A percentile compares a stretch with the other conserved stretches of the same genome.
phyloP scores from a whole-genome alignment of 2,797 vertebrate species.

The Anniella stebbinsi region DNA sequence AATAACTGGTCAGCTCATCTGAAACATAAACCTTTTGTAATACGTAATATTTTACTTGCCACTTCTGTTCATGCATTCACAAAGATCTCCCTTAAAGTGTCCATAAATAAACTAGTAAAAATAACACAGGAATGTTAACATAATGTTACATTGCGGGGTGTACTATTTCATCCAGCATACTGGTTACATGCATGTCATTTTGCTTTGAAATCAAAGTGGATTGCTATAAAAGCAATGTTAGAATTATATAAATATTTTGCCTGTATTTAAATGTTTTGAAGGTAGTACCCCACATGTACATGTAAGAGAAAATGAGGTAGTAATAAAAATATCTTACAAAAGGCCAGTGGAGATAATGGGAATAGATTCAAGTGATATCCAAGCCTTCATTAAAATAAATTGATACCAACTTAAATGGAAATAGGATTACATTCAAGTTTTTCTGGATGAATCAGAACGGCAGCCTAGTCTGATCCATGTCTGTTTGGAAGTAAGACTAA shows the following conservation, averaged over 20 bases:
- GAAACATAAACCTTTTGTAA: not conserved
- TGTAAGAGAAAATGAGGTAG: not conserved
- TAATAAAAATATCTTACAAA: not conserved
- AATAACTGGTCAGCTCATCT: not conserved
- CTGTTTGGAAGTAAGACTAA: not conserved
- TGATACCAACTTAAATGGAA: not conserved
- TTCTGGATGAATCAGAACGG: not conserved
- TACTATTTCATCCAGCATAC: not conserved
- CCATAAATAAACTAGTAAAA: not conserved
- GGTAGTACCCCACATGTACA: not conserved
- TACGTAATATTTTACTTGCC: not conserved
- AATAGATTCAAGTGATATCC: not conserved
- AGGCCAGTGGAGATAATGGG: not conserved
- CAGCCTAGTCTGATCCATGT: not conserved
- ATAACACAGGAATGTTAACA: not conserved
- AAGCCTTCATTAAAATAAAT: not conserved
- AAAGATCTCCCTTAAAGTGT: not conserved
- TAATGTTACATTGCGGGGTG: not conserved
- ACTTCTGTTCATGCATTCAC: not conserved
- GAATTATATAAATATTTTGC: not conserved
- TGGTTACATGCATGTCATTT: not conserved
- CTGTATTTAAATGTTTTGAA: not conserved
- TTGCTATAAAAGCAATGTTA: not conserved
- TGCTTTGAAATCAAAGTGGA: not conserved
- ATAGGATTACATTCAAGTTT: not conserved